Evolutionary conservation across 2,113 vertebrate genomes (phyloP).

Genomic region (Charina bottae): DNA sequence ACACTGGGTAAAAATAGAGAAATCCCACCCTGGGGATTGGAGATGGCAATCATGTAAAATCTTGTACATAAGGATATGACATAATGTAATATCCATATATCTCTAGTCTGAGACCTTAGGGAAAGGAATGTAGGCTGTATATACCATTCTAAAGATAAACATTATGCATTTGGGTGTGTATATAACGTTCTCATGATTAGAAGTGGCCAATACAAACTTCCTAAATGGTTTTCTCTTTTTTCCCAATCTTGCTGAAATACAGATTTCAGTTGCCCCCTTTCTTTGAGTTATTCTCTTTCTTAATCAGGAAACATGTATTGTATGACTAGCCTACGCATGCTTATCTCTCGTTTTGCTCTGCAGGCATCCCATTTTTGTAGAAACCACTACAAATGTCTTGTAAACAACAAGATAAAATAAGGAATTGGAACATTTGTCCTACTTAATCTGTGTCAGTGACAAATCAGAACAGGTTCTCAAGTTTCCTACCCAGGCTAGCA

Average conservation of each 20-base stretch:
- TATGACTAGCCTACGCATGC: neutral
- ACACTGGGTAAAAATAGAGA: neutral
- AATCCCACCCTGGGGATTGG: neutral
- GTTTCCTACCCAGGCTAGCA: neutral
- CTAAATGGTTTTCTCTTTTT: neutral
- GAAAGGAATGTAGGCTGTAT: too few relatives aligned
- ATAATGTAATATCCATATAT: too few relatives aligned
- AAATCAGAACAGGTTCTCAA: conserved; percentile 26
- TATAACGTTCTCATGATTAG: neutral
- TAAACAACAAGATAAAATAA: neutral
- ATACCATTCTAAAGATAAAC: neutral
- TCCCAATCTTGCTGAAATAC: neutral
- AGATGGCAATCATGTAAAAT: neutral
- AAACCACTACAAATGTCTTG: neutral
- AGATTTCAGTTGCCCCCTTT: neutral
- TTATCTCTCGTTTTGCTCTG: neutral
- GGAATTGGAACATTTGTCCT: conserved; percentile 15
- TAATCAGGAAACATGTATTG: neutral
- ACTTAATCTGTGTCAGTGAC: conserved; percentile 24
- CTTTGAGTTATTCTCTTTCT: neutral
- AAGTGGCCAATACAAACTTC: neutral
- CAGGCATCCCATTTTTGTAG: neutral
- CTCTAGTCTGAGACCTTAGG: too few relatives aligned
- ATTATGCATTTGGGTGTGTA: neutral
- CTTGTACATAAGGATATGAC: too few relatives aligned